These are phyloP conservation scores for Dendronephthya gigantea DNA, from an alignment of 64 coral and sea anemone genomes.

Conservation along the genomic window DNA sequence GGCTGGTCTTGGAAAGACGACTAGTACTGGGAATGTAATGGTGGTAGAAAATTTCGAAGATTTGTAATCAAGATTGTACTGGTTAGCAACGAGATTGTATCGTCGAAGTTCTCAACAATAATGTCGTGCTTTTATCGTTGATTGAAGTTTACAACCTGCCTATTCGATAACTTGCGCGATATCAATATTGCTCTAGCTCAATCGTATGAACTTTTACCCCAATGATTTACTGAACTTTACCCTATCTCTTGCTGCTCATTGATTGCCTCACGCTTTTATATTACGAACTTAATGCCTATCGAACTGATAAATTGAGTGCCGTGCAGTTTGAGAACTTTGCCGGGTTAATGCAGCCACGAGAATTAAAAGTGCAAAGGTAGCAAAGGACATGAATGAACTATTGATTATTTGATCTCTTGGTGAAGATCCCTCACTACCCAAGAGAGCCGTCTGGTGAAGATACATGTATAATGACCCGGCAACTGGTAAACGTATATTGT, in stretches of 20 bases:
- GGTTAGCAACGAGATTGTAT: neutral
- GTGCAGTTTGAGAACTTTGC: neutral
- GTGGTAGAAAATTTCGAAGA: neutral
- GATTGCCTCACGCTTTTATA: neutral
- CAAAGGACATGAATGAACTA: neutral
- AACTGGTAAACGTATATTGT: slow-evolving; percentile 12
- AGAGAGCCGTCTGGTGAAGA: slow-evolving; percentile 12
- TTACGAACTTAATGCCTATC: neutral
- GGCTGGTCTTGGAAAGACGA: no score
- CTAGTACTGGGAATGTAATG: no score
- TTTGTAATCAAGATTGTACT: neutral
- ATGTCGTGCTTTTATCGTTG: neutral
- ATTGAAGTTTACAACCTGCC: neutral
- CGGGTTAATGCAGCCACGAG: neutral
- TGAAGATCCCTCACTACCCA: neutral
- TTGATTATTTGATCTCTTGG: slow-evolving; percentile 3
- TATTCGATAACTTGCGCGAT: neutral
- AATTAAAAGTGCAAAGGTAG: neutral
- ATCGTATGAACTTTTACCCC: neutral
- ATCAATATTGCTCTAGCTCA: neutral
- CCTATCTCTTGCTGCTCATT: neutral
- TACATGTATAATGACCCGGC: neutral
- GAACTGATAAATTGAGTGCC: neutral
- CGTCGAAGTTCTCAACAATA: neutral
- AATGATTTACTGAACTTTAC: no score